phyloP scores from a whole-genome alignment of 1,140 invertebrate species.

The Temnothorax nylanderi region DNA sequence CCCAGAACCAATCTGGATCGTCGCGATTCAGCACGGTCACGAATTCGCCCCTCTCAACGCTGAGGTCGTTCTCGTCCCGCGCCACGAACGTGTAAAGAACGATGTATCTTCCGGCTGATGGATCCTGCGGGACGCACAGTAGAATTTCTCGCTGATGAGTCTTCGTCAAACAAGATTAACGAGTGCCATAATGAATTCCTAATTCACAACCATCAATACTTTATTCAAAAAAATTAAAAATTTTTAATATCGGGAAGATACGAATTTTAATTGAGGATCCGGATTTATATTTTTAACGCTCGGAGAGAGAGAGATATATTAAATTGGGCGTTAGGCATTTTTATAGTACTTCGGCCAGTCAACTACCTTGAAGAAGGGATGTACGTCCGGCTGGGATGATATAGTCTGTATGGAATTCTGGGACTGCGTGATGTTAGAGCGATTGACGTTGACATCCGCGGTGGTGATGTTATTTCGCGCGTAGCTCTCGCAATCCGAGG shows the following conservation, averaged over 20 bases:
- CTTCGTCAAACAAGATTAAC: slow-evolving; percentile 1
- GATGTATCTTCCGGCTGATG: slow-evolving; percentile 93
- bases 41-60: slow-evolving; percentile 96
- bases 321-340: slow-evolving; percentile 11
- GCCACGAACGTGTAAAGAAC: slow-evolving; percentile 97
- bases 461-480: slow-evolving; percentile 85
- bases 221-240: not conserved
- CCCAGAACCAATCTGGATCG: slow-evolving; percentile 98
- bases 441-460: slow-evolving; percentile 84
- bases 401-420: slow-evolving; percentile 87
- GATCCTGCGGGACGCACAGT: slow-evolving; percentile 86
- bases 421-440: slow-evolving; percentile 85
- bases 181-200: not conserved
- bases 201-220: not conserved
- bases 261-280: not conserved
- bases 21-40: slow-evolving; percentile 97
- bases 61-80: slow-evolving; percentile 97
- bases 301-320: slow-evolving; percentile 10
- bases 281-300: not conserved
- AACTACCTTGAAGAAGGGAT: slow-evolving; percentile 93
- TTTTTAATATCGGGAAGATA: not conserved
- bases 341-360: not conserved
- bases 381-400: slow-evolving; percentile 90
- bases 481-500: slow-evolving; percentile 89
- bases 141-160: not conserved